Evolutionary conservation across 2,888 invertebrate genomes (phyloP), one percentile per base, ranked within the genome.

Genomic region (Marasmarcha lunaedactyla): DNA sequence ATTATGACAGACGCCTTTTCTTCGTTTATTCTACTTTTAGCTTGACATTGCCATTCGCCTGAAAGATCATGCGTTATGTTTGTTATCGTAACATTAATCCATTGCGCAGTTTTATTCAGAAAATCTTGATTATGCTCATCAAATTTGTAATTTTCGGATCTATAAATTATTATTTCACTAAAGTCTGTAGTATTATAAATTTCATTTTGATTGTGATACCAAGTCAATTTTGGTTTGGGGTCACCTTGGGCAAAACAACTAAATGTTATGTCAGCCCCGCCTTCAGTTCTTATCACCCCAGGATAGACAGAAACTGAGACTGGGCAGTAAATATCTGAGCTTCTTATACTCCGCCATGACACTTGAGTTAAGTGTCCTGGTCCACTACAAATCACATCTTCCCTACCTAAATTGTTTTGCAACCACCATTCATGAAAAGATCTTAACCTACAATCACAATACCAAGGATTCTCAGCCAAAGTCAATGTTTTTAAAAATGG

Each of bases 391-490:
- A 86, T 84, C 15, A 94, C 86, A 33, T 91, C 87, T 46, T 90
- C 88, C 40, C 90, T 90, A 43, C 90, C 90, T 25, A 95, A 83
- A 57, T 93, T 93, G 50, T 89, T 90, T 41, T 87, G 85, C 14
- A 93, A 79, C 61, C 93, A 89, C 94, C 95, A 95, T 48, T 88
- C 88, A 37, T 94, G 88, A 55, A 95, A 93, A 36, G 90, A 90
- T 38, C 92, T 86, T 46, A 96, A 70, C 52, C 90, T 88, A 69
- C 96, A 96, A 71, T 96, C 94, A 66, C 96, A 96, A 50, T 87
- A 87, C 95, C 95, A 96, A 5, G 92, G 94, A 66, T 96, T 96
- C 25, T 91, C 91, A 48, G 93, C 91, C 39, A 95, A 70, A 9
- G 89, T 88, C 11, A 95, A 77, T 2, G 93, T 92, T 77, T 94